phyloP scores from a whole-genome alignment of 2,113 vertebrate species.

The Sula dactylatra region DNA sequence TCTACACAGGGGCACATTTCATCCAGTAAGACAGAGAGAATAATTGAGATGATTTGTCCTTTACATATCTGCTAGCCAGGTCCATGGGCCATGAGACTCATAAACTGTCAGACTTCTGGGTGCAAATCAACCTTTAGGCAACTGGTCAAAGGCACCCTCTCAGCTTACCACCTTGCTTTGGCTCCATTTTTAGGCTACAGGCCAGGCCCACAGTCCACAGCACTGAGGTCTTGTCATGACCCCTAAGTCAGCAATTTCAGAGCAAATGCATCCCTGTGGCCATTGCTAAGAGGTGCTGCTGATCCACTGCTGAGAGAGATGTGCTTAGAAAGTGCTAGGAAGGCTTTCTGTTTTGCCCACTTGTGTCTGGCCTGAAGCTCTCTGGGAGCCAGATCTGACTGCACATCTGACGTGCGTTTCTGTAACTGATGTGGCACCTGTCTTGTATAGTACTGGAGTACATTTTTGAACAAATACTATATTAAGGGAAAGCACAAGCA shows the following conservation, averaged over 20 bases:
- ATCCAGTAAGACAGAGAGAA: not conserved
- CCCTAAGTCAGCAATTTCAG: slow-evolving; percentile 47
- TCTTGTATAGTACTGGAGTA: not conserved
- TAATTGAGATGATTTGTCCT: not conserved
- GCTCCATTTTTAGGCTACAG: not conserved
- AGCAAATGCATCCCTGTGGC: slow-evolving; percentile 26
- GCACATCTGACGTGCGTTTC: not conserved
- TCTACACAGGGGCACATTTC: not conserved
- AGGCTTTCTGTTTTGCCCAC: not conserved
- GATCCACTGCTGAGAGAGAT: not conserved
- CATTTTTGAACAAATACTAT: not conserved
- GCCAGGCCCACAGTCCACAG: not conserved
- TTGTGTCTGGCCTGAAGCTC: not conserved
- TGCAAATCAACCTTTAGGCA: not conserved
- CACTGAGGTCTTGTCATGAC: not conserved
- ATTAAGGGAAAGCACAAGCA: not conserved
- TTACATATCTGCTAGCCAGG: not conserved
- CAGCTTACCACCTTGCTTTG: not conserved
- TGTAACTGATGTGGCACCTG: slow-evolving; percentile 25
- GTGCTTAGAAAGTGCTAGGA: not conserved
- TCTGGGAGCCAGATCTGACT: not conserved
- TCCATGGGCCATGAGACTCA: not conserved
- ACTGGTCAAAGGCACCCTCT: not conserved
- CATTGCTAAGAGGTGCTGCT: slow-evolving; percentile 20
- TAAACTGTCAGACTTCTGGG: not conserved